These are phyloP conservation scores for Cyclina sinensis DNA, from an alignment of 1,140 invertebrate genomes.

Conservation along the genomic window DNA sequence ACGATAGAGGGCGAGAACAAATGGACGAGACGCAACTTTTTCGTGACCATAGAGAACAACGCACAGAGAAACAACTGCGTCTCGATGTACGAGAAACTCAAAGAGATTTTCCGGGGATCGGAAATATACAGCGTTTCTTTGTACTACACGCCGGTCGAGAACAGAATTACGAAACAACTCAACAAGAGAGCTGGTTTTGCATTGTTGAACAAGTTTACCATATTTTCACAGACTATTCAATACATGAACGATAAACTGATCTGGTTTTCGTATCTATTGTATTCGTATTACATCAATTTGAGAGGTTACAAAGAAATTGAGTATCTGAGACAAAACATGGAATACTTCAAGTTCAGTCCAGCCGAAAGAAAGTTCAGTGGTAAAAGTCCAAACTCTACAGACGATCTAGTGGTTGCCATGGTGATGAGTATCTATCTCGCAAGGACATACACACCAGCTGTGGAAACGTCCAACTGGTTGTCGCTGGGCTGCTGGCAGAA, in stretches of 20 bases:
- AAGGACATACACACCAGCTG: neutral
- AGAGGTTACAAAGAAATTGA: conserved; percentile 11
- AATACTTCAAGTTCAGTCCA: conserved; percentile 12
- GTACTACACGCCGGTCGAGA: conserved; percentile 5
- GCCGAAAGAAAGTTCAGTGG: conserved; percentile 6
- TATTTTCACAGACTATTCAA: conserved; percentile 12
- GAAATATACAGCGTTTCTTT: neutral
- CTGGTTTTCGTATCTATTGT: neutral
- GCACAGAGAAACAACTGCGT: conserved; percentile 23
- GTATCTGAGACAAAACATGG: conserved; percentile 23
- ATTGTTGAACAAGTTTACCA: conserved; percentile 23
- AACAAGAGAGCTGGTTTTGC: conserved; percentile 6
- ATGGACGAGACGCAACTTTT: neutral
- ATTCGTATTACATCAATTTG: neutral
- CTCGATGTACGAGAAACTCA: conserved; percentile 4
- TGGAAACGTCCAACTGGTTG: neutral
- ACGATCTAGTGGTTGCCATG: neutral
- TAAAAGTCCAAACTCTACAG: neutral
- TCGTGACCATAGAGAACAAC: conserved; percentile 20
- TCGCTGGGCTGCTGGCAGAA: neutral
- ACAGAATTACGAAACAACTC: neutral
- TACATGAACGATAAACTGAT: conserved; percentile 18
- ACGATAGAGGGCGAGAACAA: neutral
- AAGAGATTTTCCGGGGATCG: neutral
- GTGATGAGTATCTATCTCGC: neutral